Conservation (phyloP, 2,113 vertebrate species). For the Glaucidium brasilianum region DNA sequence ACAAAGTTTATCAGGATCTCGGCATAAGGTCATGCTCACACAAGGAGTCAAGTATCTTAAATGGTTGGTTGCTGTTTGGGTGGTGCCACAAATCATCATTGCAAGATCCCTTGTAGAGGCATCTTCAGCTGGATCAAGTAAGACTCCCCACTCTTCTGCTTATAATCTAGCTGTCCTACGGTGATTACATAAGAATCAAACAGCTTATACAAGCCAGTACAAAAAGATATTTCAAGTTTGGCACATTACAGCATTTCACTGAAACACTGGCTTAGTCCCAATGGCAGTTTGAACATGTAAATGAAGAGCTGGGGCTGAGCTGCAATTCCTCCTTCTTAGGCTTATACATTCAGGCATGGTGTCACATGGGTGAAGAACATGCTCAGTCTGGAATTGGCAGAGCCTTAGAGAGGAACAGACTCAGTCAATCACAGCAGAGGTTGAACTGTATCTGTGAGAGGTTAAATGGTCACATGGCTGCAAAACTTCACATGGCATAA, state of each 20-base stretch:
- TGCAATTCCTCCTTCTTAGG: neutral
- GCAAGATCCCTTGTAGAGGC: neutral
- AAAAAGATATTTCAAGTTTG: neutral
- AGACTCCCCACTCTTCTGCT: neutral
- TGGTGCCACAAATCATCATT: neutral
- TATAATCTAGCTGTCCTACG: neutral
- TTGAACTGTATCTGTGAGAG: fast-evolving
- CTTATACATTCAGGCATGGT: neutral
- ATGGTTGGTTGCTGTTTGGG: too few species aligned
- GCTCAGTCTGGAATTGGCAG: neutral
- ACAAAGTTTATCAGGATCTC: neutral
- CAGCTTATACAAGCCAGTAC: neutral
- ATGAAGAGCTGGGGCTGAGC: neutral
- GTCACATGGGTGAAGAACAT: neutral
- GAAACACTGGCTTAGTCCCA: neutral
- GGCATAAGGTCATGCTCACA: neutral
- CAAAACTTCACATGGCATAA: fast-evolving
- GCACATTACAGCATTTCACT: neutral
- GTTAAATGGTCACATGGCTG: neutral
- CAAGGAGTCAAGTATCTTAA: neutral
- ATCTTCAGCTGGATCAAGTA: neutral
- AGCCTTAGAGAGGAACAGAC: neutral
- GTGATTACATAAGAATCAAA: neutral
- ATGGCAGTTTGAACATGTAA: neutral
- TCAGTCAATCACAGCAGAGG: too few species aligned